phyloP scores from a whole-genome alignment of 2,113 vertebrate genomes.

The Struthio camelus region DNA sequence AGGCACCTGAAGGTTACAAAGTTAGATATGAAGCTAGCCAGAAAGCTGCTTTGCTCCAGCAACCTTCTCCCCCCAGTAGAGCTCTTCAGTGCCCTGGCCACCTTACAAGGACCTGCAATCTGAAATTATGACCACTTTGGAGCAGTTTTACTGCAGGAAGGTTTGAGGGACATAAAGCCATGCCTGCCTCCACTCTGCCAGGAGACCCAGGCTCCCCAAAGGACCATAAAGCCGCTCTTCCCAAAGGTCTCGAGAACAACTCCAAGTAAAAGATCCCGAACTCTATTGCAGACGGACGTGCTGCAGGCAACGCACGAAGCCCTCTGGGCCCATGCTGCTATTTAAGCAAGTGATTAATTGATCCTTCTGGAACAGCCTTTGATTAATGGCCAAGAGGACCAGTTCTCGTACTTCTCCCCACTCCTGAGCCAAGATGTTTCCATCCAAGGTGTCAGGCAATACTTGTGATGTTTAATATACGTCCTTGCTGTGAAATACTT shows the following conservation, averaged over 20 bases:
- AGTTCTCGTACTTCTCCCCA: background rate
- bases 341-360: background rate
- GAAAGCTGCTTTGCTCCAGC: too few relatives aligned
- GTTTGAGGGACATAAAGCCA: background rate
- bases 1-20: too few relatives aligned
- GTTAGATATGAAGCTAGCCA: too few relatives aligned
- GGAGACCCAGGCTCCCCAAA: background rate
- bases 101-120: background rate
- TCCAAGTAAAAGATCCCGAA: background rate
- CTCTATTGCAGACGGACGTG: background rate
- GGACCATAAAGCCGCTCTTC: background rate
- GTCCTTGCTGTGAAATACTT: background rate
- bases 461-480: background rate
- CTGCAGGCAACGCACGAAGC: background rate
- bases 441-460: background rate
- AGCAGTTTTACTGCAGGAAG: background rate
- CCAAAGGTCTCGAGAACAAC: background rate
- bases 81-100: background rate
- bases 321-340: background rate
- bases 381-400: background rate
- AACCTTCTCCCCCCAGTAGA: too few relatives aligned
- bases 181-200: background rate
- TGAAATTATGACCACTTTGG: background rate
- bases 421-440: background rate
- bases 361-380: background rate